A percentile compares a stretch with the other conserved stretches of the same genome.
phyloP scores from a whole-genome alignment of 2,113 vertebrate species.

The Caranx ignobilis region DNA sequence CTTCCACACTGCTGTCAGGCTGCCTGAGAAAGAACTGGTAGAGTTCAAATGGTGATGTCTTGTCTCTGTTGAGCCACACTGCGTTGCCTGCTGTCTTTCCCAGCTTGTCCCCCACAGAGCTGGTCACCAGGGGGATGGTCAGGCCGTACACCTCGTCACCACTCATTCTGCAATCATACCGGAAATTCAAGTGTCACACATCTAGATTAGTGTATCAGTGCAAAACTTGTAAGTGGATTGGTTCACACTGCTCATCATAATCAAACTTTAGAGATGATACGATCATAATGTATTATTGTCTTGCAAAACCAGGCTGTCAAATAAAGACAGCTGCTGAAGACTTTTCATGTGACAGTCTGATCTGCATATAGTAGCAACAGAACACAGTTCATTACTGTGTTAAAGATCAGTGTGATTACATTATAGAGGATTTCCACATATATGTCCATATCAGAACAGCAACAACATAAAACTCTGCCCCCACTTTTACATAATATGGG shows the following conservation, averaged over 20 bases:
- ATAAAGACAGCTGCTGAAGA: neutral
- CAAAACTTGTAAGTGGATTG: neutral
- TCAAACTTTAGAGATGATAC: neutral
- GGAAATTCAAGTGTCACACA: neutral
- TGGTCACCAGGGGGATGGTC: constrained; percentile 93
- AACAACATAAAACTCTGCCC: too few species aligned
- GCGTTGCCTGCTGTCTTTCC: constrained; percentile 97
- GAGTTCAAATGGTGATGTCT: constrained; percentile 94
- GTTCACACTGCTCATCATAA: neutral
- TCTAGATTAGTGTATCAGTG: neutral
- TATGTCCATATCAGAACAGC: too few species aligned
- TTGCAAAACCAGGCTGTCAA: neutral
- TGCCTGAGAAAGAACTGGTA: constrained; percentile 97
- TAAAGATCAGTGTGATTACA: too few species aligned
- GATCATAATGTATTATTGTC: neutral
- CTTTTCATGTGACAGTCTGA: neutral
- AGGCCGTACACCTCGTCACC: constrained; percentile 94
- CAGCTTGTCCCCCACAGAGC: constrained; percentile 92
- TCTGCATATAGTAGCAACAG: neutral
- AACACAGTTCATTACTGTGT: too few species aligned
- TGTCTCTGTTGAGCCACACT: constrained; percentile 93
- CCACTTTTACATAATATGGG: too few species aligned
- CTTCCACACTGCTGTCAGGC: constrained; percentile 86
- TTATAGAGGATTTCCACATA: too few species aligned
- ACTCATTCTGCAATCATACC: constrained; percentile 82